Percentiles rank a stretch among this genome's conserved stretches.
These are phyloP conservation scores for Grapholita molesta DNA, from an alignment of 1,140 invertebrate genomes.

Conservation along the genomic window DNA sequence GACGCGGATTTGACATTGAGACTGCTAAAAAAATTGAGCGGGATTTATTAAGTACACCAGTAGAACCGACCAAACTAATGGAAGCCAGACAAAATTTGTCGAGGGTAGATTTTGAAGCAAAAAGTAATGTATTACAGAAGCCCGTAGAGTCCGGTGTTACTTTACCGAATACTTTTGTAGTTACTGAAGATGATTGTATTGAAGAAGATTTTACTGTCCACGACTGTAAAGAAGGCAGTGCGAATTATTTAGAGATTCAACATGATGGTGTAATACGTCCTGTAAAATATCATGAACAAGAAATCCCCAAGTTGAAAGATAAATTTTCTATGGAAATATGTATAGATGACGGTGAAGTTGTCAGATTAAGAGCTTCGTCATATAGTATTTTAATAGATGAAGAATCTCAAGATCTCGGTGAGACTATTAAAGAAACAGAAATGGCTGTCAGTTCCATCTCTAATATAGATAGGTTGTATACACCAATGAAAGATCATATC, in stretches of 20 bases:
- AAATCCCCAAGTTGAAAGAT: conserved; percentile 55
- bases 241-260: conserved; percentile 44
- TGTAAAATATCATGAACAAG: conserved; percentile 15
- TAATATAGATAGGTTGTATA: conserved; percentile 53
- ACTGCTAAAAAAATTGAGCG: conserved; percentile 68
- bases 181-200: conserved; percentile 36
- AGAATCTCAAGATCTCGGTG: conserved; percentile 27
- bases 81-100: conserved; percentile 20
- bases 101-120: neutral
- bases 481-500: conserved; percentile 55
- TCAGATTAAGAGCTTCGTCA: conserved; percentile 53
- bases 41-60: conserved; percentile 53
- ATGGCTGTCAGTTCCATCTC: conserved; percentile 50
- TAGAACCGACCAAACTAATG: no score
- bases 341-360: conserved; percentile 59
- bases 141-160: conserved; percentile 21
- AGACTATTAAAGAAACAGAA: conserved; percentile 45
- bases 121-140: conserved; percentile 25
- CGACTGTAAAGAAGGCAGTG: conserved; percentile 53
- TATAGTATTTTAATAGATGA: conserved; percentile 43
- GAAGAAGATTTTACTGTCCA: conserved; percentile 50
- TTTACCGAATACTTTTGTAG: conserved; percentile 29
- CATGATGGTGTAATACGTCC: conserved; percentile 39
- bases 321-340: conserved; percentile 64
- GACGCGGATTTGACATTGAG: conserved; percentile 63